phyloP scores from a whole-genome alignment of 2,888 invertebrate genomes.

The Drosophila kambysellisi region DNA sequence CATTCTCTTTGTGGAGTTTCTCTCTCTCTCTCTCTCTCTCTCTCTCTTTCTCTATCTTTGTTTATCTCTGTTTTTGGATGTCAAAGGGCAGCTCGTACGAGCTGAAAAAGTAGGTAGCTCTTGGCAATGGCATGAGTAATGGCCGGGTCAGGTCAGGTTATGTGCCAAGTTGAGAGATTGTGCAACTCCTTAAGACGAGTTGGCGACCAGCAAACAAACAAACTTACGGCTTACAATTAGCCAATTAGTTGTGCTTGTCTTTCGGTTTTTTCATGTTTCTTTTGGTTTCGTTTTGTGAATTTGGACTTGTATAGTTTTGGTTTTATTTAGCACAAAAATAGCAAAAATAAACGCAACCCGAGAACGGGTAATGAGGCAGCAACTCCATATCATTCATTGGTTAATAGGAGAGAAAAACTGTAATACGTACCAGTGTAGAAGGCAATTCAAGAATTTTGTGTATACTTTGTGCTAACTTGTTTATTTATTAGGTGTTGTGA shows the following conservation, averaged over 20 bases:
- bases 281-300: slow-evolving; percentile 18
- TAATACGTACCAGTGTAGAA: neutral
- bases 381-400: slow-evolving; percentile 9
- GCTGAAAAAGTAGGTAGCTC: slow-evolving; percentile 40
- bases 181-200: slow-evolving; percentile 48
- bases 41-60: neutral
- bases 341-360: slow-evolving; percentile 3
- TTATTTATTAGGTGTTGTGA: neutral
- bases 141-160: slow-evolving; percentile 12
- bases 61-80: slow-evolving; percentile 21
- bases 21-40: neutral
- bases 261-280: slow-evolving; percentile 31
- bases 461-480: neutral
- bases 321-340: slow-evolving; percentile 26
- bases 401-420: neutral
- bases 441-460: neutral
- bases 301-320: slow-evolving; percentile 18
- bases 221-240: slow-evolving; percentile 59
- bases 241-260: slow-evolving; percentile 58
- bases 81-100: slow-evolving; percentile 53
- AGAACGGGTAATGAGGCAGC: slow-evolving; percentile 9
- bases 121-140: slow-evolving; percentile 26
- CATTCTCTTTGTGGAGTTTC: neutral
- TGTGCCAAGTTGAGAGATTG: slow-evolving; percentile 46
- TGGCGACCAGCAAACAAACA: slow-evolving; percentile 44